Conservation (phyloP, 2,797 vertebrate genomes). For the Alcedo atthis region DNA sequence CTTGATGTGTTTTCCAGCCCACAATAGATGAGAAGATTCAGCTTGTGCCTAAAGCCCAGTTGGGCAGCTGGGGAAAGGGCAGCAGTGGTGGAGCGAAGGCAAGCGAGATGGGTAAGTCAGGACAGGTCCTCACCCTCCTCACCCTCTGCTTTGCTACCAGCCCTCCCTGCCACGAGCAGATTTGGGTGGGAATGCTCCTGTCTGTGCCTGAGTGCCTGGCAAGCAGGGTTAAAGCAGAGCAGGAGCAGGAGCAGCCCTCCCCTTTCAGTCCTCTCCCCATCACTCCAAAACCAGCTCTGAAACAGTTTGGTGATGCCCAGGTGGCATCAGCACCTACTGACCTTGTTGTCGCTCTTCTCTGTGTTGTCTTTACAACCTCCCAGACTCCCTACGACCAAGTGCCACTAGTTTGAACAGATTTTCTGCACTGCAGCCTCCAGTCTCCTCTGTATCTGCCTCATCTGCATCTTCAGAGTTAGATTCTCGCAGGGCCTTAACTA, state of each 20-base stretch:
- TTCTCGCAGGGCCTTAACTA: constrained; percentile 87
- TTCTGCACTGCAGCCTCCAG: constrained; percentile 90
- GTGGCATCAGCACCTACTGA: not conserved
- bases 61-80: constrained; percentile 96
- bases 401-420: constrained; percentile 93
- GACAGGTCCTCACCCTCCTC: not conserved
- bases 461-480: constrained; percentile 86
- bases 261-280: not conserved
- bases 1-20: constrained; percentile 81
- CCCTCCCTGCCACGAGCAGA: rapidly evolving
- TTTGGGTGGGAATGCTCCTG: not conserved
- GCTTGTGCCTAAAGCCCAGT: constrained; percentile 93
- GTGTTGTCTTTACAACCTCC: constrained; percentile 26
- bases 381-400: constrained; percentile 88
- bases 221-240: not conserved
- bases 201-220: not conserved
- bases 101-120: constrained; percentile 88
- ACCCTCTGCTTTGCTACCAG: rapidly evolving
- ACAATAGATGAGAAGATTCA: constrained; percentile 99
- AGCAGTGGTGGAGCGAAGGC: constrained; percentile 98
- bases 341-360: not conserved
- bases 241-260: not conserved
- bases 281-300: rapidly evolving
- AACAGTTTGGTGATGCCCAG: not conserved
- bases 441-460: constrained; percentile 78